phyloP scores from a whole-genome alignment of 2,113 vertebrate genomes.

The Megalops atlanticus region DNA sequence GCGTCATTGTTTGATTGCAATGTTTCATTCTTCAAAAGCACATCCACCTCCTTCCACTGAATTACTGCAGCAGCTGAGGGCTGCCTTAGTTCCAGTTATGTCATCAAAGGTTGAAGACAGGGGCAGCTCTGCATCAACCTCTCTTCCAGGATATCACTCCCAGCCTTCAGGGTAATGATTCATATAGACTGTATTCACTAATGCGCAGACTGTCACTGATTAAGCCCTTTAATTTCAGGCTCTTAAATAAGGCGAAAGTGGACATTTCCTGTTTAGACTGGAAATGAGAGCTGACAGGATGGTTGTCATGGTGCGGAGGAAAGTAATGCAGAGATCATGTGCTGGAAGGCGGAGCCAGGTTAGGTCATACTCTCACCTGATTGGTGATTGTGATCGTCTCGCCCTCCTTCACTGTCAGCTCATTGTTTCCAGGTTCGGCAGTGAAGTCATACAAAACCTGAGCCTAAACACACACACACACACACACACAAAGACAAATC shows the following conservation, averaged over 20 bases:
- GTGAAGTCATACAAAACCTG: conserved; percentile 84
- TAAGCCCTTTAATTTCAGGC: not conserved
- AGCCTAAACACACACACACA: conserved; percentile 57
- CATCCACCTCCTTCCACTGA: too few relatives aligned
- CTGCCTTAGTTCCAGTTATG: too few relatives aligned
- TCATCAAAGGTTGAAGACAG: too few relatives aligned
- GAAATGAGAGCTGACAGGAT: not conserved
- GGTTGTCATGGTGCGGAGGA: not conserved
- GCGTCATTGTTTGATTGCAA: too few relatives aligned
- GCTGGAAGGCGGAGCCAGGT: not conserved
- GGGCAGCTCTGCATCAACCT: too few relatives aligned
- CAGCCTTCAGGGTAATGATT: not conserved
- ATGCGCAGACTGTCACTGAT: not conserved
- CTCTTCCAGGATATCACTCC: too few relatives aligned
- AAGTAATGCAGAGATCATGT: too few relatives aligned
- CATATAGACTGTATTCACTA: not conserved
- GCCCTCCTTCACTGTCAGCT: conserved; percentile 80
- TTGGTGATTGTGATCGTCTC: conserved; percentile 81
- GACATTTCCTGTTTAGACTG: not conserved
- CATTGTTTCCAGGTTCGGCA: conserved; percentile 84
- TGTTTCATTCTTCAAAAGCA: not conserved
- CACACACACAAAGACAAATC: too few relatives aligned
- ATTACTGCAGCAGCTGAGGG: too few relatives aligned
- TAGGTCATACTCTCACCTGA: conserved; percentile 64
- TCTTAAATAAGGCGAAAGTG: not conserved